Percentiles rank a stretch among this genome's conserved stretches.
phyloP scores from a whole-genome alignment of 2,888 invertebrate genomes.

The Malthinus seriepunctatus region DNA sequence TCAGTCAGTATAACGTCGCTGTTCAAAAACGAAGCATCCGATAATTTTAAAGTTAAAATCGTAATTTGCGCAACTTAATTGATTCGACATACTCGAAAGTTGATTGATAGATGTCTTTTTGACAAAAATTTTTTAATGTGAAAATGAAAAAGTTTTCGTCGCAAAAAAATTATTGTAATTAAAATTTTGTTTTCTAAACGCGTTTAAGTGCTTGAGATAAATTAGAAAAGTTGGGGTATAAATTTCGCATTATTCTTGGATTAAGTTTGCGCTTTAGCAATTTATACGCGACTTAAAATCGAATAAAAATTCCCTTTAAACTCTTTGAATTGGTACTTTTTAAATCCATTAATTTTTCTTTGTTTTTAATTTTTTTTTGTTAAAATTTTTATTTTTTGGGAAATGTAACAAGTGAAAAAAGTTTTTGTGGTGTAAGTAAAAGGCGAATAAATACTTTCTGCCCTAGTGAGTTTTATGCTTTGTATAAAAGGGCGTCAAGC shows the following conservation, averaged over 20 bases:
- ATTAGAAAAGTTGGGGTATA: slow-evolving; percentile 13
- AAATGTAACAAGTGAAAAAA: slow-evolving; percentile 13
- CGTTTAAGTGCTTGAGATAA: slow-evolving; percentile 12
- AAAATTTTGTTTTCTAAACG: slow-evolving; percentile 10
- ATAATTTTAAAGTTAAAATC: background rate
- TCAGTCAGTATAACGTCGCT: slow-evolving; percentile 31
- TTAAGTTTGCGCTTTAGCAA: slow-evolving; percentile 13
- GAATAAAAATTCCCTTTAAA: slow-evolving; percentile 8
- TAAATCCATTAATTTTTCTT: background rate
- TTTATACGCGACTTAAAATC: slow-evolving; percentile 13
- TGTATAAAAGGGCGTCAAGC: slow-evolving; percentile 6
- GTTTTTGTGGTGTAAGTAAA: slow-evolving; percentile 7
- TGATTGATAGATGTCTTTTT: slow-evolving; percentile 6
- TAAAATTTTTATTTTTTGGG: background rate
- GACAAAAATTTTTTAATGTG: slow-evolving; percentile 5
- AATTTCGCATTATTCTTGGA: slow-evolving; percentile 11
- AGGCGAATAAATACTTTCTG: slow-evolving; percentile 3
- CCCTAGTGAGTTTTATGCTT: slow-evolving; percentile 1
- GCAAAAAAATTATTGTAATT: background rate
- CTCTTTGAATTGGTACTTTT: slow-evolving; percentile 11
- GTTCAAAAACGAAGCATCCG: slow-evolving; percentile 19
- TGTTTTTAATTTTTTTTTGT: background rate
- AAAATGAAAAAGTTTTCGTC: slow-evolving; percentile 8
- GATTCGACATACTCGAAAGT: slow-evolving; percentile 2
- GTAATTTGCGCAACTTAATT: slow-evolving; percentile 11